Evolutionary conservation across 2,797 vertebrate species (phyloP).

Genomic region (Cyclura pinguis): DNA sequence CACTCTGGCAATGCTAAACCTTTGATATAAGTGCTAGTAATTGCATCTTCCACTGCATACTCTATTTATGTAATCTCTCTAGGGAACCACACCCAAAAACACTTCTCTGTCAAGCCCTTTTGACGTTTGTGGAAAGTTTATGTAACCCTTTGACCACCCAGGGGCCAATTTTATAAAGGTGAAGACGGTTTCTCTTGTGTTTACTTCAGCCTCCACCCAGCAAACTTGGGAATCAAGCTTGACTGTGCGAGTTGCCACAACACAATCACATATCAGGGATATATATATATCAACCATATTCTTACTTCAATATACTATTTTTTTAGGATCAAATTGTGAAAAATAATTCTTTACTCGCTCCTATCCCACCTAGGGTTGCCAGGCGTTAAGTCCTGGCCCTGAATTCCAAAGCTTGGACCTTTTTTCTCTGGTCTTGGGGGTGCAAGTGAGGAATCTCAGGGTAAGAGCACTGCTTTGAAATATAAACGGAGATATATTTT

Average conservation of each 20-base stretch:
- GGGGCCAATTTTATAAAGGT: not conserved
- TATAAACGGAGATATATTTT: too few species aligned
- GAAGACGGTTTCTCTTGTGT: not conserved
- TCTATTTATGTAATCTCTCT: slow-evolving; percentile 4
- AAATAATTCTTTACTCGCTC: not conserved
- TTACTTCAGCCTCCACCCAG: not conserved
- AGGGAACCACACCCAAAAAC: not conserved
- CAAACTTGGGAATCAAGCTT: not conserved
- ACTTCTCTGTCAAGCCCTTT: not conserved
- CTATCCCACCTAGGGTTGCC: not conserved
- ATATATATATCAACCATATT: not conserved
- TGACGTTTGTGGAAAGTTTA: not conserved
- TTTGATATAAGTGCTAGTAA: not conserved
- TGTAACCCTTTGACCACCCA: not conserved
- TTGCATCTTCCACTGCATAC: not conserved
- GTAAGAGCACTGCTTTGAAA: too few species aligned
- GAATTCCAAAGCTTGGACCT: not conserved
- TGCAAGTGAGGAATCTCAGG: too few species aligned
- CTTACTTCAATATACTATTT: not conserved
- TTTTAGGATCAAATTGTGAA: not conserved
- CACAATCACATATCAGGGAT: not conserved
- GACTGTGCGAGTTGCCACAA: not conserved
- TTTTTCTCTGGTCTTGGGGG: too few species aligned
- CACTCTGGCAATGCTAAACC: not conserved
- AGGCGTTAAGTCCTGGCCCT: not conserved